Conservation (phyloP, 2,888 invertebrate species). For the Adelognathus sp. region DNA sequence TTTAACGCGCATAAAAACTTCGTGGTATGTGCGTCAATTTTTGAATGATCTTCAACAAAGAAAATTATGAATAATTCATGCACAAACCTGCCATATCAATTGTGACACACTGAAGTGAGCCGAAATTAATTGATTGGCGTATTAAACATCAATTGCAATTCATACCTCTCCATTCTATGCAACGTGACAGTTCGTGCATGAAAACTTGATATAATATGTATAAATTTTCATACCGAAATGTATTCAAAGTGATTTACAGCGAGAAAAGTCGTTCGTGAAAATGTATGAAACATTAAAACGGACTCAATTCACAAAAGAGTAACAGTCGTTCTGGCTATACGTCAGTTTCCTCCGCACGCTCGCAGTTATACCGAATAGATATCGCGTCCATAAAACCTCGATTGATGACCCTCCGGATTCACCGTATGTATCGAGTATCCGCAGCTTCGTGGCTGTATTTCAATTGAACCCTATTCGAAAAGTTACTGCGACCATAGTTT, state of each 20-base stretch:
- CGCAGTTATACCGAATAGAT: not conserved
- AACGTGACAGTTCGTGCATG: too few relatives aligned
- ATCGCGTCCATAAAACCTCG: not conserved
- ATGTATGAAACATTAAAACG: not conserved
- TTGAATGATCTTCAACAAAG: too few relatives aligned
- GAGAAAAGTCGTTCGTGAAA: not conserved
- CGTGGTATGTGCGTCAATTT: too few relatives aligned
- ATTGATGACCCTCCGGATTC: slow-evolving; percentile 6
- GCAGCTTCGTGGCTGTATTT: not conserved
- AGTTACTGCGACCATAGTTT: slow-evolving; percentile 12
- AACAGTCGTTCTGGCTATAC: not conserved
- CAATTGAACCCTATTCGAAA: not conserved
- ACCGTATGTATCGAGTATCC: not conserved
- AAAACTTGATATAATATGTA: too few relatives aligned
- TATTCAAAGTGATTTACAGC: not conserved
- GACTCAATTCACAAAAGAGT: not conserved
- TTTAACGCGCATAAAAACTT: too few relatives aligned
- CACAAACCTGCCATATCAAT: too few relatives aligned
- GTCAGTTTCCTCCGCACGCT: not conserved
- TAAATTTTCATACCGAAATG: not conserved
- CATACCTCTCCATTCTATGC: too few relatives aligned
- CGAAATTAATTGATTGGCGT: too few relatives aligned
- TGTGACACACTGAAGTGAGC: too few relatives aligned
- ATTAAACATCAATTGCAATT: too few relatives aligned
- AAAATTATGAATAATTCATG: too few relatives aligned